A percentile compares a stretch with the other conserved stretches of the same genome.
Evolutionary conservation across 2,113 vertebrate species (phyloP).

Genomic region (Zosterops hypoxanthus): DNA sequence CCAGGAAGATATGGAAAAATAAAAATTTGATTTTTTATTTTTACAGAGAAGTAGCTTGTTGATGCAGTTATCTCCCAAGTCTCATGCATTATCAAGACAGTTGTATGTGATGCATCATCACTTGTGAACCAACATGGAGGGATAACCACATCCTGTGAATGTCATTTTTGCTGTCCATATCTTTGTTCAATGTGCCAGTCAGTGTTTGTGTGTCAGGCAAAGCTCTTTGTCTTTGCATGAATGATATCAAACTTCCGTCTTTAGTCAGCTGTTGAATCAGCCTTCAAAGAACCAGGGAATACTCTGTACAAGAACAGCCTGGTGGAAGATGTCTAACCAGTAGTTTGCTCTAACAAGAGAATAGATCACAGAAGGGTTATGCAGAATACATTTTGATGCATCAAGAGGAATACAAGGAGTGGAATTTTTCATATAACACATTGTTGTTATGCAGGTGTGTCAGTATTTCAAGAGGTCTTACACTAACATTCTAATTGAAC

Average conservation of each 20-base stretch:
- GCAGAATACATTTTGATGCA: neutral
- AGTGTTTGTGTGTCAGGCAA: neutral
- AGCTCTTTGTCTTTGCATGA: neutral
- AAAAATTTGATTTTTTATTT: neutral
- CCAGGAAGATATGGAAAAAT: neutral
- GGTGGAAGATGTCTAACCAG: neutral
- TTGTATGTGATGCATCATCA: neutral
- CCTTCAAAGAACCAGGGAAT: neutral
- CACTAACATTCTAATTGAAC: neutral
- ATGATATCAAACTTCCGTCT: neutral
- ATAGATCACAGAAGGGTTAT: neutral
- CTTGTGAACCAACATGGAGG: neutral
- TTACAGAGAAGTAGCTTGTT: neutral
- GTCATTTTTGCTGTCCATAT: neutral
- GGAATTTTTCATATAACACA: neutral
- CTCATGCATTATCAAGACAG: neutral
- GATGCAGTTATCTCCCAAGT: neutral
- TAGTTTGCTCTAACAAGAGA: neutral
- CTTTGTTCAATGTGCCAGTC: neutral
- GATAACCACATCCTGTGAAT: neutral
- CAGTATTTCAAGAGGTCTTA: neutral
- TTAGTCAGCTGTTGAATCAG: neutral
- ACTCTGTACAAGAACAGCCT: neutral
- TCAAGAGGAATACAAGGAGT: neutral
- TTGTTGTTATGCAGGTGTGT: neutral